Percentiles rank a stretch among this genome's conserved stretches.
phyloP scores from a whole-genome alignment of 2,113 vertebrate genomes.

The Phrynosoma blainvillii region DNA sequence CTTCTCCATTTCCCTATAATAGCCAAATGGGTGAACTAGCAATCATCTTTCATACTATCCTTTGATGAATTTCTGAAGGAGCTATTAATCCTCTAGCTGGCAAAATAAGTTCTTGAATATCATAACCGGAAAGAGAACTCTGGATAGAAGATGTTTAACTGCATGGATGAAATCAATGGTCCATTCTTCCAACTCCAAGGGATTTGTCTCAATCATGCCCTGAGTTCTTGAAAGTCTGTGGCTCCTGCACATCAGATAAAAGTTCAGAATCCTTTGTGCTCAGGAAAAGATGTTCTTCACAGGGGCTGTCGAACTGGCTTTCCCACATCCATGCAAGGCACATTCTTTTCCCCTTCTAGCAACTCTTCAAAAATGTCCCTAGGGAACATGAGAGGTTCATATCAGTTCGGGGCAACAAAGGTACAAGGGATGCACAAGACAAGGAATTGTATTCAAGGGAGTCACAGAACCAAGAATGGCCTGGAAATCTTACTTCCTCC shows the following conservation, averaged over 20 bases:
- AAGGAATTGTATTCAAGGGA: neutral
- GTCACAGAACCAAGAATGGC: neutral
- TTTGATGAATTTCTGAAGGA: constrained; percentile 65
- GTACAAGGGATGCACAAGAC: neutral
- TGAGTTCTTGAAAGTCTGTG: constrained; percentile 72
- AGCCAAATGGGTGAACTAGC: constrained; percentile 53
- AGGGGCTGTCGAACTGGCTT: constrained; percentile 72
- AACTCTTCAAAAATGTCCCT: constrained; percentile 96
- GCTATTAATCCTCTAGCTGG: constrained; percentile 68
- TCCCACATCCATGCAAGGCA: constrained; percentile 72
- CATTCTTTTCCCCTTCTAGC: constrained; percentile 87
- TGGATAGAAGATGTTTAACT: constrained; percentile 57
- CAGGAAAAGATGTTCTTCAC: constrained; percentile 65
- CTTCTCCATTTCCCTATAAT: constrained; percentile 41
- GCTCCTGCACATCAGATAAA: constrained; percentile 65
- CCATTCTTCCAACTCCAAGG: constrained; percentile 54
- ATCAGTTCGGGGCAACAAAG: neutral
- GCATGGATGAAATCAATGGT: constrained; percentile 59
- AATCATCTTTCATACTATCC: constrained; percentile 67
- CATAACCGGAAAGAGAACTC: constrained; percentile 35
- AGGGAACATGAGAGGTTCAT: constrained; percentile 48
- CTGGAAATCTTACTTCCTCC: neutral
- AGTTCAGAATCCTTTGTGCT: constrained; percentile 66
- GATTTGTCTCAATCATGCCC: constrained; percentile 73
- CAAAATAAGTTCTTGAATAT: constrained; percentile 65